Evolutionary conservation across 2,888 invertebrate genomes (phyloP).

Genomic region (Rambutsinella grinnellia): DNA sequence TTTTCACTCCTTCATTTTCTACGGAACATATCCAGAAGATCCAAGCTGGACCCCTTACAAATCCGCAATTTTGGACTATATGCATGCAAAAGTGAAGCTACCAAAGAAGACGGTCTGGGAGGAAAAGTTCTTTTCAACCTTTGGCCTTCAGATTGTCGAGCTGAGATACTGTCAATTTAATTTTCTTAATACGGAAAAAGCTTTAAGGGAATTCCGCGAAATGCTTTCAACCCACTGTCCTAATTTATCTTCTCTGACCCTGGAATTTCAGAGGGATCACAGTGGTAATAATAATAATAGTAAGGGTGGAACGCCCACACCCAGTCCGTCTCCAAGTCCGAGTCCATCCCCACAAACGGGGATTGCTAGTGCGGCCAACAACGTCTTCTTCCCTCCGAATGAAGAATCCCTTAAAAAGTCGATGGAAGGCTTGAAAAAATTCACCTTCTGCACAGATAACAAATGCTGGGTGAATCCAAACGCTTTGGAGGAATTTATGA

Average conservation of each 20-base stretch:
- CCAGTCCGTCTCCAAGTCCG: slow-evolving; percentile 38
- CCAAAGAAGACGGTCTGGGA: slow-evolving; percentile 51
- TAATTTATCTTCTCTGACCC: slow-evolving; percentile 38
- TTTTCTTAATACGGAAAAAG: slow-evolving; percentile 44
- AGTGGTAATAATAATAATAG: slow-evolving; percentile 3
- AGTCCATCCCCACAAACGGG: slow-evolving; percentile 36
- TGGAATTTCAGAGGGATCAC: slow-evolving; percentile 46
- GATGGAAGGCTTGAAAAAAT: slow-evolving; percentile 39
- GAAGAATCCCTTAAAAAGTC: slow-evolving; percentile 46
- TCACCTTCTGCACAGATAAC: slow-evolving; percentile 48
- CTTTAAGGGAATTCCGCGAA: slow-evolving; percentile 51
- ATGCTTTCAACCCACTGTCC: slow-evolving; percentile 53
- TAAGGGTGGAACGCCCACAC: slow-evolving; percentile 30
- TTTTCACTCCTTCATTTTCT: slow-evolving; percentile 50
- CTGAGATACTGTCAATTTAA: slow-evolving; percentile 52
- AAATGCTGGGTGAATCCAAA: slow-evolving; percentile 49
- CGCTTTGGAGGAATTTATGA: slow-evolving; percentile 55
- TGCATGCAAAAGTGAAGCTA: slow-evolving; percentile 49
- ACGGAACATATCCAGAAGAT: slow-evolving; percentile 49
- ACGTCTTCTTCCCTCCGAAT: slow-evolving; percentile 50
- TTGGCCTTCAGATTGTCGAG: slow-evolving; percentile 43
- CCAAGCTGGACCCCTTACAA: slow-evolving; percentile 54
- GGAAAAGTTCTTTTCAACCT: slow-evolving; percentile 46
- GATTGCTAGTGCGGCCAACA: not conserved
- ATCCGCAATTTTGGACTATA: slow-evolving; percentile 48